These are phyloP conservation scores for Plagiodera versicolora DNA, from an alignment of 2,888 invertebrate genomes.

Conservation along the genomic window DNA sequence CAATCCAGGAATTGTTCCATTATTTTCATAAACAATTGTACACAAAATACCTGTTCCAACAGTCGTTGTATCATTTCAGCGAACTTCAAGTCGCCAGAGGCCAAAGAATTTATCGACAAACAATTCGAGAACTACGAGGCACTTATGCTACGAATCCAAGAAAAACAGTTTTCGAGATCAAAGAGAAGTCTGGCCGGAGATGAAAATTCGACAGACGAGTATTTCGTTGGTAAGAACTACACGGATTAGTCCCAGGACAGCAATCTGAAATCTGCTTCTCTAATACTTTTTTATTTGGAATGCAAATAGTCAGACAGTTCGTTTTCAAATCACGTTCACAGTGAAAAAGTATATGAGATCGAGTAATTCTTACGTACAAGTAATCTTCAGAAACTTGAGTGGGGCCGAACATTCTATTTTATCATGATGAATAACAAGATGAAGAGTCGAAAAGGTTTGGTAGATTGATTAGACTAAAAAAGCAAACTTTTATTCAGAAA, in stretches of 20 bases:
- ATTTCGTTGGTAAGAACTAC: constrained; percentile 32
- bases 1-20: too few species aligned
- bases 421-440: too few species aligned
- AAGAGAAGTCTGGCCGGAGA: constrained; percentile 41
- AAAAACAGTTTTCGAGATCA: constrained; percentile 33
- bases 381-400: too few species aligned
- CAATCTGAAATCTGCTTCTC: neutral
- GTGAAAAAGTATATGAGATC: too few species aligned
- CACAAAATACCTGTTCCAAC: too few species aligned
- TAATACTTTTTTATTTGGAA: neutral
- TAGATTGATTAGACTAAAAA: too few species aligned
- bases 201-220: constrained; percentile 24
- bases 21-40: neutral
- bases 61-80: constrained; percentile 22
- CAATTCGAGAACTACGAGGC: constrained; percentile 45
- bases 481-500: too few species aligned
- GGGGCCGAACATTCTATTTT: too few species aligned
- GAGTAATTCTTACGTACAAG: too few species aligned
- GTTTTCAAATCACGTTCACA: too few species aligned
- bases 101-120: constrained; percentile 43
- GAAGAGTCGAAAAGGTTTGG: too few species aligned
- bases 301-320: neutral
- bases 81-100: constrained; percentile 33
- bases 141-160: constrained; percentile 36
- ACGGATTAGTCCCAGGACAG: neutral